Evolutionary conservation across 2,113 vertebrate species (phyloP).

Genomic region (Pagrus major): DNA sequence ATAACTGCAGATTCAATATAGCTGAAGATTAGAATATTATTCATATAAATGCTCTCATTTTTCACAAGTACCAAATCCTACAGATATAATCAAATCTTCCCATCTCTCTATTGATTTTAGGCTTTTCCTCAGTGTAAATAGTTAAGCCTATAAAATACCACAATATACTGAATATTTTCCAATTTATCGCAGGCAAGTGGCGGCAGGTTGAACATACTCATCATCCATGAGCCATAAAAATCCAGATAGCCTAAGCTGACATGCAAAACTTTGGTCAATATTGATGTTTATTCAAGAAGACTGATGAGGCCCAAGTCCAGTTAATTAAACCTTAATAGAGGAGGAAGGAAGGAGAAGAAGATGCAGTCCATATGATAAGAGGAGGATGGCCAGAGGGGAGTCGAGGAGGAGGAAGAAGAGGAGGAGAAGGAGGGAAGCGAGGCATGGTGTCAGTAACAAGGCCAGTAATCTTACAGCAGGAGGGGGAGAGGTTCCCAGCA

Average conservation of each 20-base stretch:
- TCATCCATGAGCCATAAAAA: slow-evolving; percentile 51
- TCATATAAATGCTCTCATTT: slow-evolving; percentile 5
- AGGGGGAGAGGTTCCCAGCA: slow-evolving; percentile 63
- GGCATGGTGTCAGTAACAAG: slow-evolving; percentile 72
- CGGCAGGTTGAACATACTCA: slow-evolving; percentile 51
- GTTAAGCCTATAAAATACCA: slow-evolving; percentile 10
- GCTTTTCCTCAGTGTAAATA: slow-evolving; percentile 37
- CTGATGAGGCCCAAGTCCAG: slow-evolving; percentile 61
- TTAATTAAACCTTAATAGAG: slow-evolving; percentile 70
- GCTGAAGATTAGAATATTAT: neutral
- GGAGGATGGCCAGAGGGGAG: slow-evolving; percentile 33
- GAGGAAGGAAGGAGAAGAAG: slow-evolving; percentile 17
- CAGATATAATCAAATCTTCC: slow-evolving; percentile 31
- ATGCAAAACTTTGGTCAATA: slow-evolving; percentile 70
- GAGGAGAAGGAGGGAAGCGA: slow-evolving; percentile 47
- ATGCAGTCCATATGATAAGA: slow-evolving; percentile 50
- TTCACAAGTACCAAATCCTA: neutral
- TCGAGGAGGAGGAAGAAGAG: slow-evolving; percentile 26
- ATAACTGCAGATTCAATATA: neutral
- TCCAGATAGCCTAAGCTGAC: slow-evolving; percentile 43
- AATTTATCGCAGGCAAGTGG: slow-evolving; percentile 18
- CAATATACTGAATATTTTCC: slow-evolving; percentile 33
- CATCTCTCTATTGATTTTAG: slow-evolving; percentile 40
- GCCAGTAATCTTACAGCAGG: slow-evolving; percentile 70
- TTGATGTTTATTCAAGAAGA: slow-evolving; percentile 65